Conservation (phyloP, 2,797 vertebrate species). For the Philypnodon macrostomus region DNA sequence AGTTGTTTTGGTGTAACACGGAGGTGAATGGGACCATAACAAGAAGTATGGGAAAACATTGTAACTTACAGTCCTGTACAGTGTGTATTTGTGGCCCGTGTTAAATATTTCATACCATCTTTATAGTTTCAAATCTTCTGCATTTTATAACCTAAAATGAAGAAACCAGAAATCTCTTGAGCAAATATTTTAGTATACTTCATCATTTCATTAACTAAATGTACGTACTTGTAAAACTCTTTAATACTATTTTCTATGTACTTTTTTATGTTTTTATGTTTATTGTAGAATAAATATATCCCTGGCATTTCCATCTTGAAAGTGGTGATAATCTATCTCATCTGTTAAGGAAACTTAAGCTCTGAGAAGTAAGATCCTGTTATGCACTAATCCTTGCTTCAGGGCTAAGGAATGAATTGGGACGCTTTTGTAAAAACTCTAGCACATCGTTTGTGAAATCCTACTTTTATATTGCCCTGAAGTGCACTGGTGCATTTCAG, state of each 20-base stretch:
- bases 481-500: conserved; percentile 18
- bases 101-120: no score
- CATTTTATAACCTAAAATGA: no score
- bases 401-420: conserved; percentile 33
- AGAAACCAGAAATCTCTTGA: no score
- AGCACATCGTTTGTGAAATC: conserved; percentile 31
- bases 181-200: no score
- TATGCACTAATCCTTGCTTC: conserved; percentile 41
- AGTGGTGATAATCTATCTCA: conserved; percentile 38
- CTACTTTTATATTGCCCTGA: conserved; percentile 16
- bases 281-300: conserved; percentile 12
- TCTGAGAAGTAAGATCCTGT: conserved; percentile 51
- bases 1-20: conserved; percentile 1
- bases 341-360: conserved; percentile 28
- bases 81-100: no score
- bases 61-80: no score
- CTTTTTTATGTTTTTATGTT: no score
- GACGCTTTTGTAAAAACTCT: conserved; percentile 45
- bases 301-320: conserved; percentile 24
- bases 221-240: no score
- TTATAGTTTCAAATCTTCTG: no score
- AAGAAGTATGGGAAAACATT: background rate
- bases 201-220: no score
- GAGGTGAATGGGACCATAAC: background rate
- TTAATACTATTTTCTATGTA: no score